Conservation (phyloP, 2,888 invertebrate species). For the Anoplius nigerrimus region DNA sequence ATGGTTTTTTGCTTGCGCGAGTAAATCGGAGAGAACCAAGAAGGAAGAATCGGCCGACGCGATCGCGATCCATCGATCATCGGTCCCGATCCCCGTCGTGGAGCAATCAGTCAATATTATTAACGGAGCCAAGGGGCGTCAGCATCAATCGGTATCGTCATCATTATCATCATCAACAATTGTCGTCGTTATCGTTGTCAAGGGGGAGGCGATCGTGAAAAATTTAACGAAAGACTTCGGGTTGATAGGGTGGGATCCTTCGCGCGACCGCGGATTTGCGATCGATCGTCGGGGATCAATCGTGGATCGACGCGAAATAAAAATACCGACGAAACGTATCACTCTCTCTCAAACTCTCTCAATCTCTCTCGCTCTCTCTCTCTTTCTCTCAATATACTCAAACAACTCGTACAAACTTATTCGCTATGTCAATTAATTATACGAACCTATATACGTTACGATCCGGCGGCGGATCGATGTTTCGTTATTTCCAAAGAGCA, state of each 20-base stretch:
- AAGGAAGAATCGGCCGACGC: neutral
- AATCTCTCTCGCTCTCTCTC: constrained; percentile 17
- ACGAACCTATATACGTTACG: constrained; percentile 27
- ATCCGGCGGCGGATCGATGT: constrained; percentile 21
- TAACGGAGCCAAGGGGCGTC: neutral
- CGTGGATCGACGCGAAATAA: constrained; percentile 12
- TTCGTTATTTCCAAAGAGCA: constrained; percentile 26
- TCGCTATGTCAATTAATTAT: constrained; percentile 14
- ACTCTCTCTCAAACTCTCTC: constrained; percentile 20
- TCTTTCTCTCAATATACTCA: constrained; percentile 19
- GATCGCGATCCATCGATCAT: neutral
- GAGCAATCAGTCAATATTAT: constrained; percentile 5
- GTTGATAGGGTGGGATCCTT: constrained; percentile 42
- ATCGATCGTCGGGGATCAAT: neutral
- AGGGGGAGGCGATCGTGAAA: neutral
- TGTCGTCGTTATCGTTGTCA: too few relatives aligned
- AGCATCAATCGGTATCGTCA: too few relatives aligned
- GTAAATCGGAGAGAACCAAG: neutral
- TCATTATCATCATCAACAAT: too few relatives aligned
- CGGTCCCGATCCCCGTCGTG: neutral
- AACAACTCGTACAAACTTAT: constrained; percentile 36
- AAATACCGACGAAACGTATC: neutral
- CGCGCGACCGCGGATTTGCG: constrained; percentile 29
- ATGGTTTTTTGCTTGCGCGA: neutral
- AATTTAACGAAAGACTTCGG: neutral